Percentiles rank a stretch among this genome's conserved stretches.
Conservation (phyloP, 2,888 invertebrate genomes). For the Macrosoma leucophasiata region DNA sequence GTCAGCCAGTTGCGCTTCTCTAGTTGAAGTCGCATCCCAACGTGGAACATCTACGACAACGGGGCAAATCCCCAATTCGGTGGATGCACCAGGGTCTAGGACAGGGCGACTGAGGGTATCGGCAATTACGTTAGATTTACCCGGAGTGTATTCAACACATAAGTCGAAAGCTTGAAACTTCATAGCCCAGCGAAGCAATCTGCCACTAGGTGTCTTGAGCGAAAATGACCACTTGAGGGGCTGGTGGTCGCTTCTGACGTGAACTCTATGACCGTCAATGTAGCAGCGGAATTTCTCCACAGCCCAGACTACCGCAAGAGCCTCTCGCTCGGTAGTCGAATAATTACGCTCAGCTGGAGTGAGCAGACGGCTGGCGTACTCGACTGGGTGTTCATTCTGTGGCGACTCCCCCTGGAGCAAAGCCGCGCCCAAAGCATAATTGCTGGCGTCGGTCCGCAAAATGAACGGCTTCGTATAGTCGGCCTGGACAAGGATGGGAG, state of each 20-base stretch:
- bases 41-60: slow-evolving; percentile 20
- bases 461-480: slow-evolving; percentile 30
- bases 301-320: slow-evolving; percentile 24
- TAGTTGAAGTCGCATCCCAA: slow-evolving; percentile 11
- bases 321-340: slow-evolving; percentile 43
- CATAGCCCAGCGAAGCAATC: slow-evolving; percentile 49
- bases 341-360: slow-evolving; percentile 39
- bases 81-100: neutral
- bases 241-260: slow-evolving; percentile 50
- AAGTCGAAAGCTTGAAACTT: slow-evolving; percentile 37
- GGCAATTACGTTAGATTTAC: slow-evolving; percentile 11
- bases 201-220: slow-evolving; percentile 37
- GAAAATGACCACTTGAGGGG: slow-evolving; percentile 43
- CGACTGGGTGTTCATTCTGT: slow-evolving; percentile 23
- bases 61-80: slow-evolving; percentile 20
- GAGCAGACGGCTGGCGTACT: slow-evolving; percentile 28
- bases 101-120: slow-evolving; percentile 5
- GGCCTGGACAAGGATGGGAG: slow-evolving; percentile 28
- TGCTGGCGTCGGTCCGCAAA: slow-evolving; percentile 33
- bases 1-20: slow-evolving; percentile 21
- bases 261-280: slow-evolving; percentile 40
- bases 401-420: slow-evolving; percentile 28
- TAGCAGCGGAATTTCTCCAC: slow-evolving; percentile 43
- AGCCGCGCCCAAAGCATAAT: slow-evolving; percentile 29
- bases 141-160: slow-evolving; percentile 27